Conservation (phyloP, 2,888 invertebrate species). For the Parnassius apollo region DNA sequence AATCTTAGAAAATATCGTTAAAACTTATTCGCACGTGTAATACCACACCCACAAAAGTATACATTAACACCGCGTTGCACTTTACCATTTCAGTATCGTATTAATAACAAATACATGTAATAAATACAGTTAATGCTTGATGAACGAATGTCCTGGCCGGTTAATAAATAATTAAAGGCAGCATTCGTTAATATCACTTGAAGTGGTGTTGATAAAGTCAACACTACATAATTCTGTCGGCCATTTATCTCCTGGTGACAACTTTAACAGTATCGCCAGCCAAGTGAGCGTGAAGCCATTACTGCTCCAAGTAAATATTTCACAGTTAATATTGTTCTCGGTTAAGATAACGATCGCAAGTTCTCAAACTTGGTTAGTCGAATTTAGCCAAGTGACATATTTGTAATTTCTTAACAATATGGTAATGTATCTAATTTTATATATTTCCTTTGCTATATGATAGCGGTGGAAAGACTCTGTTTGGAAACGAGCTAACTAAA, state of each 20-base stretch:
- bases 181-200: slow-evolving; percentile 42
- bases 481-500: no score
- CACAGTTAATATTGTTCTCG: slow-evolving; percentile 16
- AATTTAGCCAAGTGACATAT: background rate
- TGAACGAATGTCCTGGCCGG: slow-evolving; percentile 15
- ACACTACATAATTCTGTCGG: slow-evolving; percentile 55
- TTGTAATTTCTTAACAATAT: no score
- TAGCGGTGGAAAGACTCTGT: no score
- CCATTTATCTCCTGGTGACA: slow-evolving; percentile 70
- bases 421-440: no score
- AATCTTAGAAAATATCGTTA: no score
- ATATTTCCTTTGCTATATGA: no score
- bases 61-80: no score
- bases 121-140: background rate
- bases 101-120: slow-evolving; percentile 6
- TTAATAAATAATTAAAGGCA: slow-evolving; percentile 35
- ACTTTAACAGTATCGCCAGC: slow-evolving; percentile 58
- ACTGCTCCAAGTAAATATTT: slow-evolving; percentile 46
- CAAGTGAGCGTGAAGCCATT: slow-evolving; percentile 54
- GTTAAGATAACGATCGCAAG: slow-evolving; percentile 17
- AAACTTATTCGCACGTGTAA: no score
- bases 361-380: slow-evolving; percentile 10
- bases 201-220: slow-evolving; percentile 56
- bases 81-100: background rate
- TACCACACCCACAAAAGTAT: no score